Evolutionary conservation across 2,888 invertebrate genomes (phyloP).

Genomic region (Conomelus anceps): DNA sequence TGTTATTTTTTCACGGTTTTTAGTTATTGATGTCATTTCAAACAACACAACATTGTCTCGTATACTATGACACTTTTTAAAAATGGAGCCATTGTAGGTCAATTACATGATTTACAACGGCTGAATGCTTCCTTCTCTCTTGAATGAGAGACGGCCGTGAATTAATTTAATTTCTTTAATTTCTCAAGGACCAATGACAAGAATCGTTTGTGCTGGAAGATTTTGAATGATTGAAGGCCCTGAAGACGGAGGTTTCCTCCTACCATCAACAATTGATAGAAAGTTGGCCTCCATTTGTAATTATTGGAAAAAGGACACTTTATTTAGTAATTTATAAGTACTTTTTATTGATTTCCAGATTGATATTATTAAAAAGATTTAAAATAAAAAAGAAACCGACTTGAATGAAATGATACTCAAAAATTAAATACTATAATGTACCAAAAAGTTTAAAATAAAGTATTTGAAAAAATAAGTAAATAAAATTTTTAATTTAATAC

Average conservation of each 20-base stretch:
- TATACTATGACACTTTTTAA: not conserved
- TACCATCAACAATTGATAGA: not conserved
- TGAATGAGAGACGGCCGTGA: not conserved
- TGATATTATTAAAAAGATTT: no score
- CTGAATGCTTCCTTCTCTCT: not conserved
- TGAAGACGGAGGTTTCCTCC: not conserved
- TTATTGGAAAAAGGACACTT: not conserved
- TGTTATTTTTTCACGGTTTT: not conserved
- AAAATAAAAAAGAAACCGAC: no score
- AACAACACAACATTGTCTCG: not conserved
- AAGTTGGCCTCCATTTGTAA: not conserved
- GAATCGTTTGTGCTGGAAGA: no score
- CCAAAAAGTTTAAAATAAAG: no score
- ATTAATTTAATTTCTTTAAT: not conserved
- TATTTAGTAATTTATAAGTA: no score
- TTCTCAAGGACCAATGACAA: not conserved
- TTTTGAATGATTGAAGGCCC: not conserved
- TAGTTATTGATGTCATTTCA: not conserved
- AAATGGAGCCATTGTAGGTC: not conserved
- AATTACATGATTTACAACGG: not conserved
- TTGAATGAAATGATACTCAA: no score
- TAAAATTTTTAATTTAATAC: no score
- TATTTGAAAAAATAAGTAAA: no score
- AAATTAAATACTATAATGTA: no score
- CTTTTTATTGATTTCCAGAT: no score